Evolutionary conservation across 2,113 vertebrate species (phyloP).

Genomic region (Theristicus caerulescens): DNA sequence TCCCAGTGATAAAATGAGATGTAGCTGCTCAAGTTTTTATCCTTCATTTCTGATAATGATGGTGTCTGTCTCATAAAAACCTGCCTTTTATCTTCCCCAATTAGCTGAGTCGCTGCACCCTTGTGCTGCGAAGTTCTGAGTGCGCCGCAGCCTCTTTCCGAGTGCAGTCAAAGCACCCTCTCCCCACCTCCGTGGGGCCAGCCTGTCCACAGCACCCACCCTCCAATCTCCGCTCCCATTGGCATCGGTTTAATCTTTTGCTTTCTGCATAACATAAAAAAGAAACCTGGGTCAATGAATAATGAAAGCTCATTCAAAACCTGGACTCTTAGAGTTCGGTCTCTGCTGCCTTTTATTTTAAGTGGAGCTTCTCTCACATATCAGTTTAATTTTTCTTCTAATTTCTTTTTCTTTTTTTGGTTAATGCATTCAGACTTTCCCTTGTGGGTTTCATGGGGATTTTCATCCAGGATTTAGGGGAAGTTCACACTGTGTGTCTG

Average conservation of each 20-base stretch:
- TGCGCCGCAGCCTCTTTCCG: constrained; percentile 6
- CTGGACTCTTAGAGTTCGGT: constrained; percentile 27
- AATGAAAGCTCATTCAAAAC: constrained; percentile 64
- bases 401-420: constrained; percentile 31
- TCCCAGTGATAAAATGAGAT: constrained; percentile 11
- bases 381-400: not conserved
- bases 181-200: not conserved
- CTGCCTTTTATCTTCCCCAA: constrained; percentile 73
- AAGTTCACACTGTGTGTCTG: not conserved
- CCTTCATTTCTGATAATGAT: constrained; percentile 59
- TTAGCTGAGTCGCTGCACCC: constrained; percentile 65
- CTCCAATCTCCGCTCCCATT: not conserved
- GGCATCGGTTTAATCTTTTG: constrained; percentile 25
- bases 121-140: constrained; percentile 61
- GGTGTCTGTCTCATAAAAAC: constrained; percentile 42
- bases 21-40: constrained; percentile 32
- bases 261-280: constrained; percentile 41
- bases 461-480: constrained; percentile 22
- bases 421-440: constrained; percentile 45
- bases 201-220: constrained; percentile 35
- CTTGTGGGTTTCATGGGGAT: constrained; percentile 23
- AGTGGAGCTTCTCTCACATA: constrained; percentile 45
- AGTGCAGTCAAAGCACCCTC: constrained; percentile 26
- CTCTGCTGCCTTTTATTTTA: constrained; percentile 61
- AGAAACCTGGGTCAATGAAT: constrained; percentile 64